Evolutionary conservation across 2,888 invertebrate species (phyloP), one percentile per base, ranked within the genome.

Genomic region (Sipha maydis): DNA sequence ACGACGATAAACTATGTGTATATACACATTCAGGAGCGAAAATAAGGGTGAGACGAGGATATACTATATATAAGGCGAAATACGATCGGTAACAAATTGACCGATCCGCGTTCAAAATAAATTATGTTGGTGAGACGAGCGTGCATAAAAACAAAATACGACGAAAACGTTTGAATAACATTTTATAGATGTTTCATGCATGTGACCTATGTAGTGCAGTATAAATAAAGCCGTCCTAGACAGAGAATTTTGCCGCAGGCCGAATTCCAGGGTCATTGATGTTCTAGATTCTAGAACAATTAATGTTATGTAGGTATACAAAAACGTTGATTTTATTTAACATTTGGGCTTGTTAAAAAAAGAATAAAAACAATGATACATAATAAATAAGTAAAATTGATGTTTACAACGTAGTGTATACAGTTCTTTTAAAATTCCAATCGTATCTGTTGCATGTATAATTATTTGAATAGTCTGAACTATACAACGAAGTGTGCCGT

Each of bases 41-140:
- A 67, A 76, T 31, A 41, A 84, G 84, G 84, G 84, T 28, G 76
- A 19, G 61, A 19, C 31, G 83, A n/a, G 48, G 11, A 48, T 48
- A 48, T 48, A 48, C 14, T 48, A 48, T 48, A 85, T 31, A 78
- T 48, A 78, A 31, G 25, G 78, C 73, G 82, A 82, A 88, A 88
- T 88, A 75, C 82, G 88, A 88, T 88, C 88, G 80, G 88, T 25
- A 41, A 82, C 75, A 79, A 80, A 88, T 88, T 82, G 73, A 56
- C 61, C 73, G 61, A 34, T 3, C 77, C 61, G 61, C 61, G 85
- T 86, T 80, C 38, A 7, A 71, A 56, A 79, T 84, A 84, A 61
- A 28, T n/a, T 76, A 54, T 28, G 25, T 79, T 34, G 1, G 75
- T 21, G 14, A 11, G 14, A 28, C 17, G 34, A 34, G 28, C 25